Base-by-base conservation (phyloP, 2,888 invertebrate genomes). In the Eupithecia insigniata region DNA sequence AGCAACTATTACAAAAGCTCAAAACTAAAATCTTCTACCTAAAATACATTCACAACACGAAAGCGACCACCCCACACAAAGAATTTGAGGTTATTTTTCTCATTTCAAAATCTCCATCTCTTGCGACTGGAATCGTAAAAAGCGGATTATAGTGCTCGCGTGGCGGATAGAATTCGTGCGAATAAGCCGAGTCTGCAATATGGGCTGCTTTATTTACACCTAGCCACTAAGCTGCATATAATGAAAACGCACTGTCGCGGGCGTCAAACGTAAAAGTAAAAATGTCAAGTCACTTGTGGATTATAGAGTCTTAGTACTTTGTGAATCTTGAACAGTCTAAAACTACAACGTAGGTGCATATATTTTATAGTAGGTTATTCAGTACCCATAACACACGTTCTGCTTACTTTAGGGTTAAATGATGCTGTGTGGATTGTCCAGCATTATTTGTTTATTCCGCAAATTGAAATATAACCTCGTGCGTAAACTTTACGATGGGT, bases 221-320 rank as follows among this genome's bases (percentile, higher is more conserved):
- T 85, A 87, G 87, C 89, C 88, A 84, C 92, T 94, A 93, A 94
- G 94, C 94, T 93, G 93, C 93, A 93, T 93, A 93, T 94, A 94
- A 94, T 94, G 93, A 94, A 93, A 93, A 93, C 93, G 93, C 93
- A 93, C 90, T 91, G 92, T 90, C 92, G 91, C 89, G 86, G 87
- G 89, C 87, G 91, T 90, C 91, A 92, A 90, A 90, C 85, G 87
- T 85, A 78, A 84, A 81, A 89, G 89, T 87, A 89, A 90, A 90
- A 91, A 89, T 87, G 83, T 83, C 82, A 79, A 79, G 78, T 82
- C 80, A 79, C 70, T 71, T 73, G 10, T 75, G 74, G 78, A 75
- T 51, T 43, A 14, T 1, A 77, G n/a, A 12, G 28, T 86, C 78
- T 85, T 88, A 91, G 83, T 91, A 89, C 68, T 66, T 43, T 55